These are phyloP conservation scores for Dipodomys stephensi DNA, from an alignment of 2,113 vertebrate species.

Conservation along the genomic window DNA sequence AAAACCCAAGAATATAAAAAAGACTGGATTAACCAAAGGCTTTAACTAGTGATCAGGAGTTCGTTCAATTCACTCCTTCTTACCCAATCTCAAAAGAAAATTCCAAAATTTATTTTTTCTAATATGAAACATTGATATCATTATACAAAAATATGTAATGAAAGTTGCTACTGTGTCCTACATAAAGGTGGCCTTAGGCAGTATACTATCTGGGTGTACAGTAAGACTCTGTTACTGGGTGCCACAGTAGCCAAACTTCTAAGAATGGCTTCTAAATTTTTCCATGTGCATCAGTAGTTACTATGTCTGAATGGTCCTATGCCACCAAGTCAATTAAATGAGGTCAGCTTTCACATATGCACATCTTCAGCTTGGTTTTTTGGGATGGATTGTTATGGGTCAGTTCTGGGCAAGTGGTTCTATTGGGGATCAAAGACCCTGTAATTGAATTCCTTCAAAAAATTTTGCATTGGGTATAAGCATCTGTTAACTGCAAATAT, in stretches of 20 bases:
- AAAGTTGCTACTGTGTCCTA: neutral
- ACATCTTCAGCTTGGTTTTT: neutral
- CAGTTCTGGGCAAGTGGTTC: neutral
- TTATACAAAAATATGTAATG: neutral
- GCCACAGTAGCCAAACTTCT: neutral
- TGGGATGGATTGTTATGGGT: neutral
- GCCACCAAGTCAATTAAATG: conserved; percentile 18
- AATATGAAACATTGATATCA: neutral
- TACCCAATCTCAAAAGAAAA: neutral
- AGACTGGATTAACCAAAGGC: neutral
- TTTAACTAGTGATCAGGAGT: neutral
- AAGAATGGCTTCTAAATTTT: neutral
- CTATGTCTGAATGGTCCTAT: neutral
- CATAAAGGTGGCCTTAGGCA: neutral
- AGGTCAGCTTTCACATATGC: neutral
- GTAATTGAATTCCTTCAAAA: conserved; percentile 11
- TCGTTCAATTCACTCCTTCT: neutral
- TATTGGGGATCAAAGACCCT: neutral
- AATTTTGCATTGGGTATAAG: neutral
- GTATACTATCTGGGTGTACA: neutral
- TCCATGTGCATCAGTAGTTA: neutral
- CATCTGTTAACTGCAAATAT: neutral
- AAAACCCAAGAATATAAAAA: neutral
- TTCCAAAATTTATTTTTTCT: neutral
- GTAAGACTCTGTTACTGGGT: neutral